Evolutionary conservation across 2,888 invertebrate species (phyloP), one percentile per base, ranked within the genome.

Genomic region (Drosophila suboccidentalis): DNA sequence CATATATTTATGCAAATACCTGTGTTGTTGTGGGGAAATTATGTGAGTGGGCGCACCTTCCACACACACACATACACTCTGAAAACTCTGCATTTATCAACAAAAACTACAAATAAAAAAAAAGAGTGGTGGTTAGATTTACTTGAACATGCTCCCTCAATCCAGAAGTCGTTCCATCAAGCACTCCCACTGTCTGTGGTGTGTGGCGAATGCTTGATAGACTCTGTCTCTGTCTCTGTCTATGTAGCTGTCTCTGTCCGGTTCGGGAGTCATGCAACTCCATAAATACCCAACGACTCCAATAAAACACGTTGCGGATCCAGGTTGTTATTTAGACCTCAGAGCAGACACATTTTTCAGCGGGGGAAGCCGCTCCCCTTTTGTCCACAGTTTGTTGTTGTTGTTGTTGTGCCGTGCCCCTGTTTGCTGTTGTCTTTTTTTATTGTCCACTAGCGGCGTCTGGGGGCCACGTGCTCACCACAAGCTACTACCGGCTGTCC

Each of bases 1-100:
- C 34, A 34, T n/a, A 46, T 57, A 17, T 22, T 36, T 22, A 36
- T 29, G 57, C 15, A 38, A 58, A 54, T 53, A 43, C 15, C n/a
- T 17, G 32, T 32, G 29, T 29, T 57, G 43, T 44, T 53, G 26
- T 54, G 44, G 55, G 46, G 55, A 55, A 62, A 62, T 62, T 53
- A 57, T 36, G 43, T 50, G 41, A 60, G 84, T 82, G 82, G 82
- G 85, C 82, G 68, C 85, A 78, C 85, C 82, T 85, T 82, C 53
- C 17, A 47, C 15, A 49, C 49, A 46, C 19, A 57, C 49, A 47
- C 26, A 26, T 26, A 26, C 26, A 26, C 26, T 26, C 9, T 59
- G 49, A 75, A 60, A 63, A 71, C 43, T 43, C 36, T 80, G 80
- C 78, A 80, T 71, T 80, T 78, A 66, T 57, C 70, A 74, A 77